Conservation (phyloP, 2,888 invertebrate genomes). For the Caenorhabditis sinica region DNA sequence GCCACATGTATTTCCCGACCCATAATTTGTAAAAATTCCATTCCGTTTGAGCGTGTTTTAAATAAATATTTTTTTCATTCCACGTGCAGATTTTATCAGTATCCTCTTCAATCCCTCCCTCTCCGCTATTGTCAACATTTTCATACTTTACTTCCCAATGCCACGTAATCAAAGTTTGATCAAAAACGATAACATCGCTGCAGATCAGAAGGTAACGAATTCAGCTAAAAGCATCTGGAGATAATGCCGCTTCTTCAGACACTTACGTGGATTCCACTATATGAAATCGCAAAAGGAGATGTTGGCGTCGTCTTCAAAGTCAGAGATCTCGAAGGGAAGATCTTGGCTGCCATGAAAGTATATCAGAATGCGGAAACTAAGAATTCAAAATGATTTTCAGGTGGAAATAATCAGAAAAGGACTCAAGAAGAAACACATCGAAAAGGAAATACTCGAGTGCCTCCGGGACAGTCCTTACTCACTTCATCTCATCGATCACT, state of each 20-base stretch:
- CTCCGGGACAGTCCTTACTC: slow-evolving; percentile 26
- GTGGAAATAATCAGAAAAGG: slow-evolving; percentile 36
- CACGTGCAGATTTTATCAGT: neutral
- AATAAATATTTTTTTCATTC: neutral
- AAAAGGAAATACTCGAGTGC: slow-evolving; percentile 21
- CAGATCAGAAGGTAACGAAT: slow-evolving; percentile 26
- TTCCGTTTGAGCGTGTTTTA: neutral
- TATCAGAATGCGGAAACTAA: neutral
- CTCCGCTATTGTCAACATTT: neutral
- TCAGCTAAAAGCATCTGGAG: neutral
- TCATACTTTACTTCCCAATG: neutral
- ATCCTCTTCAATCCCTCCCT: neutral
- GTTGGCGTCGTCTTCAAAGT: slow-evolving; percentile 42
- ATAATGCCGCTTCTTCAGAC: slow-evolving; percentile 8
- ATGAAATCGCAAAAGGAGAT: slow-evolving; percentile 49
- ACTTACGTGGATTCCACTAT: slow-evolving; percentile 23
- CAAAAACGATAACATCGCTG: slow-evolving; percentile 13
- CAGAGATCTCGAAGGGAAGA: slow-evolving; percentile 16
- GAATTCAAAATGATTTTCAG: neutral
- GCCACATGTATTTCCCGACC: no score
- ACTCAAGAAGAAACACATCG: slow-evolving; percentile 27
- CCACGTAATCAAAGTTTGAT: slow-evolving; percentile 15
- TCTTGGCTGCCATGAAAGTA: slow-evolving; percentile 50
- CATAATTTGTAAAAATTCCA: no score
- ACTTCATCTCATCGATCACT: slow-evolving; percentile 32